Evolutionary conservation across 2,797 vertebrate genomes (phyloP), one percentile per base, ranked within the genome.

Genomic region (Siniperca undulata): DNA sequence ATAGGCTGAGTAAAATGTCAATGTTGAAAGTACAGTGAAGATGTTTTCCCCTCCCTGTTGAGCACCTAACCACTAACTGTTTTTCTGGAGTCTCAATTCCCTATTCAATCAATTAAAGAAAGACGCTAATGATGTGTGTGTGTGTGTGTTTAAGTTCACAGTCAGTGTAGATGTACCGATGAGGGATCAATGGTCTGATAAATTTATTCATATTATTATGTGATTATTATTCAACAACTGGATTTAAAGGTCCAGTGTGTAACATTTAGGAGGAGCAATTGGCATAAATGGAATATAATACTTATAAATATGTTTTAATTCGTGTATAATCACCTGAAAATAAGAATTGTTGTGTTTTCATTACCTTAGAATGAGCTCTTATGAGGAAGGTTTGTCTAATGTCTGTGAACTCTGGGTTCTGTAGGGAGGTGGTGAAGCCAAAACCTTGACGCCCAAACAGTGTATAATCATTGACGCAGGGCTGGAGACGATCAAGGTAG

Each of bases 401-500:
- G 4, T 77, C 44, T 85, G 22, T 86, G 53, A 22, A 44, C 44
- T 80, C 11, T 84, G 36, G 44, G 85, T 76, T 40, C 27, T 76
- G 36, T 84, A 99, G 98, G 97, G 98, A 81, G 96, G 96, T 82
- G 96, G 96, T 50, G 98, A 99, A 92, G 95, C 97, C 46, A 97
- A 97, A 86, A 98, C 93, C 59, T 95, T 99, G 74, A 98, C 97
- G n/a, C 97, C 97, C 56, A 99, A 98, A 88, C 98, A 99, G 88
- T 99, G 98, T 86, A 55, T 93, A 16, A 92, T 96, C 19, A 96
- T 99, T 20, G 98, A 99, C 59, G 95, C 97, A 6, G 96, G 97
- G 1, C 93, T 99, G 86, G 98, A 99, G 86, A 97, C 97, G 0
- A 97, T 99, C 88, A 99, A 99, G 97, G 98, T 99, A 56, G 61